Base-by-base conservation (phyloP, 2,797 vertebrate species). In the Hemitrygon akajei region DNA sequence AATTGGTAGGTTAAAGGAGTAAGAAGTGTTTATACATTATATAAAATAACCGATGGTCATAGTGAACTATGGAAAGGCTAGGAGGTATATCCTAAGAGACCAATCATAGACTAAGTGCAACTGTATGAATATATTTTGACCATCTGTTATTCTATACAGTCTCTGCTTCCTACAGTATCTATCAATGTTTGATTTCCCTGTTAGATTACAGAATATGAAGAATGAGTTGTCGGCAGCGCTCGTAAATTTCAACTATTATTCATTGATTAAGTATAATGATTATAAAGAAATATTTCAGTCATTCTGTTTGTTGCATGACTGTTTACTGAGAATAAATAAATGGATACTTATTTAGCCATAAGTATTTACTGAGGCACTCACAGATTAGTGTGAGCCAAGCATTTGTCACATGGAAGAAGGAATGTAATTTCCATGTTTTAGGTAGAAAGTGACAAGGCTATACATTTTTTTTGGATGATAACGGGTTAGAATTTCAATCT, bases 401-500 rank as follows among this genome's bases (percentile, higher is more conserved):
- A 27, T 92, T 75, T 92, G 89, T 11, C 37, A 75, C 91, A 30
- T 5, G 10, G 14, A 12, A 30, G 37, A 56, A 75, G 40, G 22
- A 40, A 56, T 92, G 63, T 25, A 5, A 37, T 91, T 69, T 69
- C 34, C n/a, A 34, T 40, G 22, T 47, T 92, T 92, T 25, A 92
- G 63, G 66, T 40, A 40, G 69, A 1, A 91, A 22, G 11, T 6
- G 69, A 3, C 69, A 47, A 25, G 66, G 69, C 34, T 30, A 75
- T 92, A 30, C 5, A 47, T 66, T 7, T 40, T 25, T 71, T 40
- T 71, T 56, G 14, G 25, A 92, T 75, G 69, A 92, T 40, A 91
- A 37, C n/a, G 40, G n/a, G 69, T 92, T 56, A 56, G 71, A 75
- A 92, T 73, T 73, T 92, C 89, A 73, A 73, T 47, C 91, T 75